phyloP scores from a whole-genome alignment of 1,140 invertebrate genomes.

The Brachionus plicatilis region DNA sequence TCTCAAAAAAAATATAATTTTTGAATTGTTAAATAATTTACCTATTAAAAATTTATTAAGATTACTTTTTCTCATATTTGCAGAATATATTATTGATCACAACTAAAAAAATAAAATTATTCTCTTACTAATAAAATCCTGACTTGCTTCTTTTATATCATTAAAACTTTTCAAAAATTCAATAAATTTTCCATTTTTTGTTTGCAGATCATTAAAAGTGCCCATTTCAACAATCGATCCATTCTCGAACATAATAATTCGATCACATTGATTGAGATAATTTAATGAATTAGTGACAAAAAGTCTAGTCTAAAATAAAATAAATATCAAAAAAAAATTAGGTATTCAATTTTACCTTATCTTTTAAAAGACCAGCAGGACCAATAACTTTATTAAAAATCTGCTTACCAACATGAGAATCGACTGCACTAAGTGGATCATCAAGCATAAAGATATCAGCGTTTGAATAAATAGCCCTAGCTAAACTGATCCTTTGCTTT shows the following conservation, averaged over 20 bases:
- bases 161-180: conserved; percentile 22
- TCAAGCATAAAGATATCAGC: conserved; percentile 59
- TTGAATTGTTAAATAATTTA: too few relatives aligned
- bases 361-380: conserved; percentile 47
- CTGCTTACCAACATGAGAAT: conserved; percentile 56
- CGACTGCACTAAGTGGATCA: conserved; percentile 60
- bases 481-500: conserved; percentile 48
- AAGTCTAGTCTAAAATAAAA: conserved; percentile 29
- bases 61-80: too few relatives aligned
- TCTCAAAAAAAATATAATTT: background rate
- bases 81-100: too few relatives aligned
- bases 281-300: conserved; percentile 41
- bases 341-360: background rate
- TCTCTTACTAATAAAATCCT: background rate
- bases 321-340: background rate
- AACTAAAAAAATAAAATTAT: background rate
- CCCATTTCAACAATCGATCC: conserved; percentile 37
- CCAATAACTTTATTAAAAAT: conserved; percentile 53
- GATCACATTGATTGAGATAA: conserved; percentile 40
- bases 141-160: background rate
- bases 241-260: conserved; percentile 40
- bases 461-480: conserved; percentile 49
- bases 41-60: too few relatives aligned
- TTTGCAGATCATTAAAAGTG: background rate
- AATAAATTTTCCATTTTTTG: background rate